These are phyloP conservation scores for Onychorhynchus coronatus DNA, from an alignment of 2,113 vertebrate genomes.

Conservation along the genomic window DNA sequence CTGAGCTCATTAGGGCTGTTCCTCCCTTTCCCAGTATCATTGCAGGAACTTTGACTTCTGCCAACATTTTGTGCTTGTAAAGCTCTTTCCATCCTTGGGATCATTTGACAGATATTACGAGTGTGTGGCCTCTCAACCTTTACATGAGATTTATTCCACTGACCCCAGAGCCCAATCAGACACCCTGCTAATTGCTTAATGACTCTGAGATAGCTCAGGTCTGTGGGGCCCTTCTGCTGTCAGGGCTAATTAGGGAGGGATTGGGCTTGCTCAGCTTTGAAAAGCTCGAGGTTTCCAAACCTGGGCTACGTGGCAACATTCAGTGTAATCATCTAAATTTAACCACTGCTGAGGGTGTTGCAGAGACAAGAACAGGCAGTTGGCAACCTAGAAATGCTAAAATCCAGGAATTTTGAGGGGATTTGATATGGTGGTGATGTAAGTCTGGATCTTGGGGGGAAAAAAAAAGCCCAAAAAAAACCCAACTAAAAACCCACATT, in stretches of 20 bases:
- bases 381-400: background rate
- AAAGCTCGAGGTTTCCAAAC: background rate
- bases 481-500: rapidly evolving
- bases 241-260: constrained; percentile 25
- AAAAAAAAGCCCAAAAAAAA: no score
- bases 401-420: background rate
- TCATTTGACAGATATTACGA: background rate
- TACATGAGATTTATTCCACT: background rate
- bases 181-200: constrained; percentile 42
- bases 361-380: background rate
- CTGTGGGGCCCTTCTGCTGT: background rate
- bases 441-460: background rate
- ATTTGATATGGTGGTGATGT: background rate
- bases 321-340: background rate
- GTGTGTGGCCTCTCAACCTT: background rate
- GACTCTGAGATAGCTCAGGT: background rate
- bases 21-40: background rate
- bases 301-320: background rate
- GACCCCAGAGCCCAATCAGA: background rate
- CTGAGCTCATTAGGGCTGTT: background rate
- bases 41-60: background rate
- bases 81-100: background rate
- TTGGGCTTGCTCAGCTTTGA: background rate
- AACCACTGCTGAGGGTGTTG: background rate
- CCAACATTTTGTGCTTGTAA: background rate